Conservation (phyloP, 2,113 vertebrate species). For the Panthera uncia region DNA sequence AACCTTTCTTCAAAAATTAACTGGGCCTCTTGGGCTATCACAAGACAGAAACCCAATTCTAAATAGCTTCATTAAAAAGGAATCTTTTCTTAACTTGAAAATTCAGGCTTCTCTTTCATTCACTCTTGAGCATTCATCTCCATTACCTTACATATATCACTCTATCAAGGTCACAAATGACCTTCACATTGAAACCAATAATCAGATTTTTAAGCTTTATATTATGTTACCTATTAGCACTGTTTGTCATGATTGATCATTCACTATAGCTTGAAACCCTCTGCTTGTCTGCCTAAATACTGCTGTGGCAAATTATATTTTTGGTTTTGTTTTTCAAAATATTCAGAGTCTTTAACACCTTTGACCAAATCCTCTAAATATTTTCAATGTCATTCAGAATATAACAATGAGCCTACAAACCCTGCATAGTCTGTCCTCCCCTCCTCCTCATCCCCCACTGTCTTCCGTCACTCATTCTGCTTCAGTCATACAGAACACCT, state of each 20-base stretch:
- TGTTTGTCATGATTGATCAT: background rate
- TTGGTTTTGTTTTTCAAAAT: background rate
- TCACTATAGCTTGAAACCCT: background rate
- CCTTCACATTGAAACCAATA: background rate
- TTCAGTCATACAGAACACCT: background rate
- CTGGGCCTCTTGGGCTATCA: background rate
- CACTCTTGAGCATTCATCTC: background rate
- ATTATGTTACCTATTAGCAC: background rate
- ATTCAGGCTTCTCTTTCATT: background rate
- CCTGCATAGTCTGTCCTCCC: too few species aligned
- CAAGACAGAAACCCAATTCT: background rate
- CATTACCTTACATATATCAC: background rate
- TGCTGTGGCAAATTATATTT: background rate
- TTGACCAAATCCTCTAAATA: background rate
- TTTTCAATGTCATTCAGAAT: background rate
- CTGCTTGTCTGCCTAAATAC: background rate
- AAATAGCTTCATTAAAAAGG: background rate
- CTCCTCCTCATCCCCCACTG: background rate
- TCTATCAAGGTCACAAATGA: background rate
- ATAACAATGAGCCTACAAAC: background rate
- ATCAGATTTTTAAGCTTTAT: background rate
- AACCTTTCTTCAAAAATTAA: background rate
- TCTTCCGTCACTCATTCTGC: background rate
- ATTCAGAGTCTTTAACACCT: background rate
- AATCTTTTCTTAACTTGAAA: background rate